A percentile compares a stretch with the other conserved stretches of the same genome.
phyloP scores from a whole-genome alignment of 2,797 vertebrate species.

The Neosalanx taihuensis region DNA sequence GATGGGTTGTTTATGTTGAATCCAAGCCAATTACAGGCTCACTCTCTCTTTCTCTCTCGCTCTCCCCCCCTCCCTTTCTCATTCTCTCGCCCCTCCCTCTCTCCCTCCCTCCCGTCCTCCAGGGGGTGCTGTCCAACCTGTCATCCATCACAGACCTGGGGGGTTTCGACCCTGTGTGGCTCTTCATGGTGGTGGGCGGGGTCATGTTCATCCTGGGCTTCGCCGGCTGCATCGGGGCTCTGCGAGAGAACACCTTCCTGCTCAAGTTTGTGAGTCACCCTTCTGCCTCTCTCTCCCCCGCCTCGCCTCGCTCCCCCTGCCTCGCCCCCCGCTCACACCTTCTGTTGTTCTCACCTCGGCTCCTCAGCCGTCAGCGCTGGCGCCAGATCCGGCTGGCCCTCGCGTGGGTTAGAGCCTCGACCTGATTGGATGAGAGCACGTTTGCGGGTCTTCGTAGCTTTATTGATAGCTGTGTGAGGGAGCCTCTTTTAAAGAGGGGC shows the following conservation, averaged over 20 bases:
- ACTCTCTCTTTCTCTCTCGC: background rate
- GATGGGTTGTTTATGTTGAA: too few relatives aligned
- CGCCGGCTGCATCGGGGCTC: slow-evolving; percentile 88
- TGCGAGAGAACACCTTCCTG: slow-evolving; percentile 87
- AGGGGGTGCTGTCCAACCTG: slow-evolving; percentile 91
- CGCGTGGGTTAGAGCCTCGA: too few relatives aligned
- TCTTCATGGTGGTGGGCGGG: slow-evolving; percentile 88
- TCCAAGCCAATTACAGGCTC: too few relatives aligned
- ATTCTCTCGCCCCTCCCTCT: background rate
- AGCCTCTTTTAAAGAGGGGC: slow-evolving; percentile 43
- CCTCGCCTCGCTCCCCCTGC: background rate
- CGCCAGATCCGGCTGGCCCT: too few relatives aligned
- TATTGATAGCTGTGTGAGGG: slow-evolving; percentile 37
- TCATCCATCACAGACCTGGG: slow-evolving; percentile 89
- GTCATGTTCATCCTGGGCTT: slow-evolving; percentile 92
- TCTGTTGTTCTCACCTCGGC: slow-evolving; percentile 16
- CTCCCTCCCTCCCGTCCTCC: slow-evolving; percentile 18
- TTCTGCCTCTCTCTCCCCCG: background rate
- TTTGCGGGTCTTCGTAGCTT: slow-evolving; percentile 1
- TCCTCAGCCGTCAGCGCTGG: background rate
- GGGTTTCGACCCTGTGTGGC: slow-evolving; percentile 91
- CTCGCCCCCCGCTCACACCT: slow-evolving; percentile 15
- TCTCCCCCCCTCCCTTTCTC: background rate
- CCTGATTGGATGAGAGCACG: too few relatives aligned
- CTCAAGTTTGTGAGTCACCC: slow-evolving; percentile 87